Base-by-base conservation (phyloP, 2,888 invertebrate species). In the Tetranychus piercei region DNA sequence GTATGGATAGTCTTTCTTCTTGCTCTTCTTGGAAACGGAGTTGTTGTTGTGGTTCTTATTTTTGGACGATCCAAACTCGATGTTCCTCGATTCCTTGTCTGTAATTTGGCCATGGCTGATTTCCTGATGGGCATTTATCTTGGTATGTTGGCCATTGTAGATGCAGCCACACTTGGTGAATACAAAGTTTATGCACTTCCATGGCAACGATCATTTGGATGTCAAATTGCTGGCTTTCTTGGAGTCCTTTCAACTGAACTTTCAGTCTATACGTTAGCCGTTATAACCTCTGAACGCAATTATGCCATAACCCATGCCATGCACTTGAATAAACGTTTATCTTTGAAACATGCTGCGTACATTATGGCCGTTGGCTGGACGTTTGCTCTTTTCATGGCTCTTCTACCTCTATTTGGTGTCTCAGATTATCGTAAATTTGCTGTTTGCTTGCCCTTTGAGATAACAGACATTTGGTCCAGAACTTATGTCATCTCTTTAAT, bases 291-390 rank as follows among this genome's bases (percentile, higher is more conserved):
- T 80, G 95, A 96, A 83, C 86, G 95, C 44, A 93, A 94, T 84
- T 95, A 95, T 84, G 95, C 95, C 79, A 96, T 96, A 81, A 95
- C 94, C 1, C 94, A 95, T 84, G 95, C 95, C 76, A 94, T 95
- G 89, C 94, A 95, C 83, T 86, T 95, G 76, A 96, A 96, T 84
- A 94, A 94, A 83, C 86, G 86, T 34, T 80, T 97, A n/a, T 91
- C 93, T 0, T 84, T 95, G 78, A 89, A 90, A 69, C 93, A 93
- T 84, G 94, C 95, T 5, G 89, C 89, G 74, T 91, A 88, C 81
- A 92, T 94, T 77, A 95, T 95, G 94, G 86, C 88, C 20, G 86
- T 87, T 69, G 95, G 95, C n/a, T 96, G 95, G 95, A 86, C 87
- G 22, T 92, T 94, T 82, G 89, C 94, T 4, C 84, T 93, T 23